Base-by-base conservation (phyloP, 2,888 invertebrate species). In the Caenorhabditis becei region DNA sequence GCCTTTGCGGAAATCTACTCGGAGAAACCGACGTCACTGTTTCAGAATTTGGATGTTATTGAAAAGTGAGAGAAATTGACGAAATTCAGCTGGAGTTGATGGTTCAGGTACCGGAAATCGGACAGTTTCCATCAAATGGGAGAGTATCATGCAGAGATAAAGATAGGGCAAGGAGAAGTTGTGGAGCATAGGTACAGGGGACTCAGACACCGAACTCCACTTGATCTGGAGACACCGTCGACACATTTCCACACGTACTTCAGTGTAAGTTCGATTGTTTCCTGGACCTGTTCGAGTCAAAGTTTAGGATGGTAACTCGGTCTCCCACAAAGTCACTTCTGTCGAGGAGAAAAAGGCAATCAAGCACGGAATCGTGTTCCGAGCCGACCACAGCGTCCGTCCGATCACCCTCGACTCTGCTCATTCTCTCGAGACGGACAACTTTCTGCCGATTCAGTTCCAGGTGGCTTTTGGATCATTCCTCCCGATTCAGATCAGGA, bases 41-140 rank as follows among this genome's bases (percentile, higher is more conserved):
- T 69, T 2, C 28, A 53, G 4, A 84, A 82, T 54, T 24, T 82
- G 47, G 35, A 56, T 28, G n/a, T 23, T 1, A 77, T 80, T 0
- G 69, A 63, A 16, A 67, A 47, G 61, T 77, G 11, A n/a, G 56
- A 16, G 20, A 16, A 16, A 4, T 32, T n/a, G n/a, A 14, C 3
- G 20, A 35, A 14, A 16, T 51, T 41, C 18, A 35, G 10, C 7
- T 4, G 16, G n/a, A 26, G 47, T 4, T 8, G 28, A n/a, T 26
- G 11, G 32, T 24, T 37, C 10, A 77, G 77, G 18, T 53, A 62
- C 35, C 80, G 80, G 4, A 65, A 14, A 23, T 53, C 71, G 3
- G 16, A 71, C 16, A 53, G 47, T n/a, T 41, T 71, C 4, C 56
- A 80, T 56, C 80, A 80, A 51, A 77, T 80, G 71, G 80, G 80